Evolutionary conservation across 2,113 vertebrate genomes (phyloP).

Genomic region (Paralichthys olivaceus): DNA sequence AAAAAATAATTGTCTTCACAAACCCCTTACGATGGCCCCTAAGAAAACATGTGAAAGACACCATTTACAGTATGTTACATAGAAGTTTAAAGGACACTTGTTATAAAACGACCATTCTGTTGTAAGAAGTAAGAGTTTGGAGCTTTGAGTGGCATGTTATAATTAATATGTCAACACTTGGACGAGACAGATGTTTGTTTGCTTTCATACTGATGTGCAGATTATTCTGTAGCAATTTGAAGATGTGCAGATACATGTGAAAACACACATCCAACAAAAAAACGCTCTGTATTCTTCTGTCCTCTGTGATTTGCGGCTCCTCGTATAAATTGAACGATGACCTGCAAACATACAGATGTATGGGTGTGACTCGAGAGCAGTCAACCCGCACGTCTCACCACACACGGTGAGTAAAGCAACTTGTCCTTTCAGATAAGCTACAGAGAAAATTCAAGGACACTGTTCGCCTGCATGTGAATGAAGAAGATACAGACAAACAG

Average conservation of each 20-base stretch:
- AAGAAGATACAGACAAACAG: conserved; percentile 21
- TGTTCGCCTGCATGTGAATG: conserved; percentile 26
- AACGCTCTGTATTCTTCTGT: not conserved
- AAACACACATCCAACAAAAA: not conserved
- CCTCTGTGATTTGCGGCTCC: not conserved
- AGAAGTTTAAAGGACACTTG: too few relatives aligned
- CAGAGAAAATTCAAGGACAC: conserved; percentile 23
- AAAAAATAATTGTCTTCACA: too few relatives aligned
- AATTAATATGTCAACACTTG: not conserved
- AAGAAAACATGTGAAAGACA: too few relatives aligned
- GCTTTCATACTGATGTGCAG: not conserved
- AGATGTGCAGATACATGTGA: not conserved
- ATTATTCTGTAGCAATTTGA: too few relatives aligned
- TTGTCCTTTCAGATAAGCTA: conserved; percentile 13
- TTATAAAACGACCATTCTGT: too few relatives aligned
- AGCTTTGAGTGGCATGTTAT: not conserved
- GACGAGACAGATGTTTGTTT: not conserved
- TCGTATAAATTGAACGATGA: not conserved
- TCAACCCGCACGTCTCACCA: conserved; percentile 1
- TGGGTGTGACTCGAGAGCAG: not conserved
- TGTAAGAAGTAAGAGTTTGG: too few relatives aligned
- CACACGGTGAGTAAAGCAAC: not conserved
- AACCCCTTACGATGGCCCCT: too few relatives aligned
- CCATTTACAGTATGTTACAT: too few relatives aligned
- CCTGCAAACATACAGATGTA: not conserved